A percentile compares a stretch with the other conserved stretches of the same genome.
These are phyloP conservation scores for Phrynocephalus versicolor DNA, from an alignment of 2,113 vertebrate species.

Conservation along the genomic window DNA sequence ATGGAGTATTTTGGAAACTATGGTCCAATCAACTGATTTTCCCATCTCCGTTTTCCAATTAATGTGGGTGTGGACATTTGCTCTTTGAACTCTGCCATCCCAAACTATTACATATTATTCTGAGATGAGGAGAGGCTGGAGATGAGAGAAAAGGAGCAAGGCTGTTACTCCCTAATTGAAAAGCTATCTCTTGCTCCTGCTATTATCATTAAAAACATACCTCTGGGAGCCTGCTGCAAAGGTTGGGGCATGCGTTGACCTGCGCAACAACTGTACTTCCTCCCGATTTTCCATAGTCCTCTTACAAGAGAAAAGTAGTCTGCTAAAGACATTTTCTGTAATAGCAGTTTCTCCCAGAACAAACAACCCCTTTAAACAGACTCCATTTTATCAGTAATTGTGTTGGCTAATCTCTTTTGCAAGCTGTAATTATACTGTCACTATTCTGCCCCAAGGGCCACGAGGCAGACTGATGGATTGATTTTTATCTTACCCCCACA, in stretches of 20 bases:
- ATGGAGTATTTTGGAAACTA: too few relatives aligned
- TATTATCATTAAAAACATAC: background rate
- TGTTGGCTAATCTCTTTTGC: slow-evolving; percentile 59
- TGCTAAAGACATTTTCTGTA: slow-evolving; percentile 57
- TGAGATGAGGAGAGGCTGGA: background rate
- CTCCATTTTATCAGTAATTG: slow-evolving; percentile 49
- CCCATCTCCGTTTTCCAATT: too few relatives aligned
- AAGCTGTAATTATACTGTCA: slow-evolving; percentile 22
- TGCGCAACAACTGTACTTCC: background rate
- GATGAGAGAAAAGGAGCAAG: background rate
- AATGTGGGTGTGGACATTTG: too few relatives aligned
- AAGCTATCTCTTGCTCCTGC: background rate
- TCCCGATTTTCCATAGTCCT: background rate
- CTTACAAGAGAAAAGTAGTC: background rate
- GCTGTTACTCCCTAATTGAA: background rate
- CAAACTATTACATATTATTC: too few relatives aligned
- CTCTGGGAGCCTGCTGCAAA: background rate
- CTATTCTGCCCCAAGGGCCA: background rate
- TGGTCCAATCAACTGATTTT: too few relatives aligned
- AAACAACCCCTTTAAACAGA: slow-evolving; percentile 23
- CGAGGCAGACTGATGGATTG: background rate
- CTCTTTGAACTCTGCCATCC: background rate
- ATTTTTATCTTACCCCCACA: background rate
- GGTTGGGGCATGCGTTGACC: background rate
- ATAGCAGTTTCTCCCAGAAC: slow-evolving; percentile 30